phyloP scores from a whole-genome alignment of 2,797 vertebrate genomes.

The Numenius phaeopus region DNA sequence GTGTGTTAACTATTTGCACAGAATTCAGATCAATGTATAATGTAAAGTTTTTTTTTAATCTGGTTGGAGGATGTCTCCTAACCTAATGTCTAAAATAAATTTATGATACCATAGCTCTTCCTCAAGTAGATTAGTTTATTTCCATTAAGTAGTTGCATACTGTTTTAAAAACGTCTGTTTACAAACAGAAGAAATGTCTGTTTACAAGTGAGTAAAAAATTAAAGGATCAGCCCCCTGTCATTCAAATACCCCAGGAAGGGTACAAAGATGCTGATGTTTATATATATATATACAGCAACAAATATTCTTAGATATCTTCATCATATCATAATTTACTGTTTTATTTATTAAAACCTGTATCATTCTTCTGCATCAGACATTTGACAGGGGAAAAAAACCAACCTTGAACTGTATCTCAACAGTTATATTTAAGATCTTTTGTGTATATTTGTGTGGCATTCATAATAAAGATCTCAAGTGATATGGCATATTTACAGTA shows the following conservation, averaged over 20 bases:
- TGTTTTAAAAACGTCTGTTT: not conserved
- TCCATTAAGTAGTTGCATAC: not conserved
- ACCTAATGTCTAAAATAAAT: not conserved
- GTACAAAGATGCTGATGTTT: not conserved
- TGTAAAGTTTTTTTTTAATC: not conserved
- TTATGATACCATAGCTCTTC: not conserved
- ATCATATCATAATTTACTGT: not conserved
- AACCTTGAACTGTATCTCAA: not conserved
- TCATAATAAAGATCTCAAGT: not conserved
- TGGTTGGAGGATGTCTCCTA: not conserved
- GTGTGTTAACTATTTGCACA: not conserved
- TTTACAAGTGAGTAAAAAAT: not conserved
- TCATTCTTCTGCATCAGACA: constrained; percentile 10
- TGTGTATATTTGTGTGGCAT: not conserved
- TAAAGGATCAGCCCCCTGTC: not conserved
- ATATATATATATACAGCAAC: not conserved
- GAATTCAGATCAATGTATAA: not conserved
- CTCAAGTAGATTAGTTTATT: not conserved
- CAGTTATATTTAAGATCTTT: not conserved
- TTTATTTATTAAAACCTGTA: constrained; percentile 76
- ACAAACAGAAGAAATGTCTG: constrained; percentile 8
- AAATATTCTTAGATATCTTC: not conserved
- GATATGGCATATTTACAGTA: not conserved
- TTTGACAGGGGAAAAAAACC: not conserved
- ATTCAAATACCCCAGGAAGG: not conserved